Conservation (phyloP, 1,140 invertebrate genomes). For the Capitella teleta region DNA sequence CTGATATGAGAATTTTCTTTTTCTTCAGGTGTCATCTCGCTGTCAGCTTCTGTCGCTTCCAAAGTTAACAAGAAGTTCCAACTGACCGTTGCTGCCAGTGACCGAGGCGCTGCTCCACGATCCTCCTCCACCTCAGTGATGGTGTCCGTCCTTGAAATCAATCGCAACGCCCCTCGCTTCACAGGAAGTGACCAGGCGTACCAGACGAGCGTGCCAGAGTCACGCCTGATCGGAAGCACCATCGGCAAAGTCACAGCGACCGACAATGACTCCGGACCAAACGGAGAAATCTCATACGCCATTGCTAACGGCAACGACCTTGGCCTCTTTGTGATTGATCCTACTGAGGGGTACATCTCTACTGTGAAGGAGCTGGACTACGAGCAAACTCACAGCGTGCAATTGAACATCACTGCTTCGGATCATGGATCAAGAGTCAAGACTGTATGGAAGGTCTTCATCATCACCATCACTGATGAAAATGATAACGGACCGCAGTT, state of each 20-base stretch:
- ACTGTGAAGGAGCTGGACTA: slow-evolving; percentile 74
- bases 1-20: too few species aligned
- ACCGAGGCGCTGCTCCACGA: slow-evolving; percentile 75
- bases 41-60: slow-evolving; percentile 49
- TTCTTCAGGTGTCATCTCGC: slow-evolving; percentile 54
- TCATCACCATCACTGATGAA: slow-evolving; percentile 58
- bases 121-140: slow-evolving; percentile 59
- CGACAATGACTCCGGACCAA: slow-evolving; percentile 72
- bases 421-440: slow-evolving; percentile 49
- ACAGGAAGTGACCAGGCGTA: slow-evolving; percentile 59
- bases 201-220: slow-evolving; percentile 81
- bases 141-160: slow-evolving; percentile 74
- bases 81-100: slow-evolving; percentile 58
- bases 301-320: slow-evolving; percentile 72
- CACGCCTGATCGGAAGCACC: slow-evolving; percentile 70
- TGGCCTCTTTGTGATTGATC: slow-evolving; percentile 62
- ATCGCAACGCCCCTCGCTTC: slow-evolving; percentile 46
- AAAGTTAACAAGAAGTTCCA: slow-evolving; percentile 23
- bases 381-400: slow-evolving; percentile 71
- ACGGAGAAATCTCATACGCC: slow-evolving; percentile 72
- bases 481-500: slow-evolving; percentile 81
- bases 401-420: slow-evolving; percentile 71
- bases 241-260: slow-evolving; percentile 73
- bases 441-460: slow-evolving; percentile 62
- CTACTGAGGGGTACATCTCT: slow-evolving; percentile 62